Percentiles rank a stretch among this genome's conserved stretches.
Conservation (phyloP, 2,797 vertebrate species). For the Chloroceryle amazona region DNA sequence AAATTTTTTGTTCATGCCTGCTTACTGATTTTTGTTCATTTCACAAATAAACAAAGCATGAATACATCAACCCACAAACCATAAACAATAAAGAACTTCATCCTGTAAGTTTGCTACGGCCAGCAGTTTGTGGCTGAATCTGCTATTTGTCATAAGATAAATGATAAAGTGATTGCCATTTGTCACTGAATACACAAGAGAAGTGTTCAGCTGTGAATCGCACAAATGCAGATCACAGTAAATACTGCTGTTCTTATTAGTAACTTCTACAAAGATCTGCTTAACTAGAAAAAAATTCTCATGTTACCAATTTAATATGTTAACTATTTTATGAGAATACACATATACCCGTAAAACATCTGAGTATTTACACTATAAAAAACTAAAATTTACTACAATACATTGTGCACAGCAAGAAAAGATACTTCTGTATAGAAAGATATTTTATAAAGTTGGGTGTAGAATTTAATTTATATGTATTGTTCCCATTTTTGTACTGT, state of each 20-base stretch:
- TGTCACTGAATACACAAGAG: slow-evolving; percentile 87
- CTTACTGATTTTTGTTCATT: slow-evolving; percentile 89
- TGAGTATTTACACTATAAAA: slow-evolving; percentile 46
- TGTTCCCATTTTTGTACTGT: slow-evolving; percentile 86
- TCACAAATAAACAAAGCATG: slow-evolving; percentile 92
- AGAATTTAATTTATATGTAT: slow-evolving; percentile 88
- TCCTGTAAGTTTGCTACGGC: slow-evolving; percentile 89
- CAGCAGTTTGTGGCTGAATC: slow-evolving; percentile 89
- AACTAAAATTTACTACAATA: slow-evolving; percentile 68
- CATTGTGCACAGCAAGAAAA: slow-evolving; percentile 63
- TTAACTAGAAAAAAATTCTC: slow-evolving; percentile 41
- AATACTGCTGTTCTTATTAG: slow-evolving; percentile 78
- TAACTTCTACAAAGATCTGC: slow-evolving; percentile 67
- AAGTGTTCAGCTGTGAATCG: slow-evolving; percentile 84
- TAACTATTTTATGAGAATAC: slow-evolving; percentile 65
- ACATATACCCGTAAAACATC: slow-evolving; percentile 16
- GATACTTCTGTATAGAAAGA: slow-evolving; percentile 75
- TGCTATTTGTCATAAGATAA: slow-evolving; percentile 91
- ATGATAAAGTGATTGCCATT: slow-evolving; percentile 90
- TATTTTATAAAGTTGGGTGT: slow-evolving; percentile 82
- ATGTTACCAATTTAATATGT: slow-evolving; percentile 37
- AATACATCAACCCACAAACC: slow-evolving; percentile 90
- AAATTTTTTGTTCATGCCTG: slow-evolving; percentile 86
- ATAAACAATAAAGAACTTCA: slow-evolving; percentile 92
- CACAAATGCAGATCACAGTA: slow-evolving; percentile 80